Evolutionary conservation across 2,888 invertebrate species (phyloP).

Genomic region (Lasioglossum calceatum): DNA sequence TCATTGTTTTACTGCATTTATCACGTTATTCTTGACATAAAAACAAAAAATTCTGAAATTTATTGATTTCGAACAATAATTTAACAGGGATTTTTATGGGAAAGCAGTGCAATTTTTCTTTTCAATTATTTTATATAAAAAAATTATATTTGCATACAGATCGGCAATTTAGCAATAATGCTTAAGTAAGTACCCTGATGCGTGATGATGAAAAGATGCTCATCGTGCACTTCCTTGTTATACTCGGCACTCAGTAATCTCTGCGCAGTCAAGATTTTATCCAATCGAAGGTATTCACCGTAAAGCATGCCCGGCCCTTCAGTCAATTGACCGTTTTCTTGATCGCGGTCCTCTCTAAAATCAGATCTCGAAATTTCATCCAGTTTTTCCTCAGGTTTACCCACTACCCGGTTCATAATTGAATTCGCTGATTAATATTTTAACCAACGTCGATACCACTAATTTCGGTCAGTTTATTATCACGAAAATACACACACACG

Average conservation of each 20-base stretch:
- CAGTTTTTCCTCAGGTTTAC: neutral
- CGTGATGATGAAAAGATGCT: conserved; percentile 98
- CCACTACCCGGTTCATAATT: neutral
- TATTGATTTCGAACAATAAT: too few species aligned
- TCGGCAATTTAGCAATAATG: neutral
- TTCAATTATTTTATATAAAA: neutral
- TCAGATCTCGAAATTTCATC: conserved; percentile 1
- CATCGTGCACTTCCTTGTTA: conserved; percentile 94
- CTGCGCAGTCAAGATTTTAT: conserved; percentile 93
- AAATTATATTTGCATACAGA: neutral
- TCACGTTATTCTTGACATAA: too few species aligned
- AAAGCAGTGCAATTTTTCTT: neutral
- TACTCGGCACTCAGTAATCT: conserved; percentile 90
- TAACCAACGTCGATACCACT: neutral
- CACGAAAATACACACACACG: neutral
- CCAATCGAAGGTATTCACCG: conserved; percentile 95
- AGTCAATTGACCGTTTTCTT: conserved; percentile 87
- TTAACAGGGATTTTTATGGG: too few species aligned
- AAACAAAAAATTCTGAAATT: too few species aligned
- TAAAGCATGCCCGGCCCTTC: conserved; percentile 94
- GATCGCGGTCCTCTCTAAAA: conserved; percentile 76
- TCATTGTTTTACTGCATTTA: too few species aligned
- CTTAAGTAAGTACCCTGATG: conserved; percentile 92
- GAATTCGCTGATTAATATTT: neutral
- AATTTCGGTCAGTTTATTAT: neutral